Conservation (phyloP, 2,113 vertebrate species). For the Zosterops japonicus region DNA sequence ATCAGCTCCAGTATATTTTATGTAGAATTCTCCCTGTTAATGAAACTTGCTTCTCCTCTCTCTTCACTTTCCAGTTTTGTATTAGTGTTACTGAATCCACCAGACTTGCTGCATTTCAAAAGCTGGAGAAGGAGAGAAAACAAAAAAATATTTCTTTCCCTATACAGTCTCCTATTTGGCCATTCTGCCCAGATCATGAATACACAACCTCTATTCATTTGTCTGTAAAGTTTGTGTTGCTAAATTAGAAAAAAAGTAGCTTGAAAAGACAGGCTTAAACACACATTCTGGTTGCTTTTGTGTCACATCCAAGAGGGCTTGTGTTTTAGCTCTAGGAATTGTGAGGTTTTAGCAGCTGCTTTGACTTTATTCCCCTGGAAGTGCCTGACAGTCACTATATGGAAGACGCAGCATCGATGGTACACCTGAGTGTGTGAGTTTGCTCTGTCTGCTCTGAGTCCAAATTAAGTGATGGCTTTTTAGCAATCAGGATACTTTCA, state of each 20-base stretch:
- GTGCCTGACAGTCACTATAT: not conserved
- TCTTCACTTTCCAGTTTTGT: not conserved
- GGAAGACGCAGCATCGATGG: not conserved
- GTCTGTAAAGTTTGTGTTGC: not conserved
- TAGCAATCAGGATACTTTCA: not conserved
- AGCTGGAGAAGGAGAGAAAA: not conserved
- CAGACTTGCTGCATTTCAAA: not conserved
- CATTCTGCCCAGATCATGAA: not conserved
- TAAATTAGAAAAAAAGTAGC: not conserved
- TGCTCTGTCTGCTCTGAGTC: not conserved
- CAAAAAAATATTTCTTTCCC: not conserved
- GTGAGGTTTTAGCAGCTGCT: not conserved
- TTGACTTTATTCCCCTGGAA: not conserved
- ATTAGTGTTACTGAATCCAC: not conserved
- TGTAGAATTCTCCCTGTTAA: constrained; percentile 23
- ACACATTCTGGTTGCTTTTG: not conserved
- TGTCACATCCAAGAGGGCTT: not conserved
- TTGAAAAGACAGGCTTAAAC: not conserved
- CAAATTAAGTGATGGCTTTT: not conserved
- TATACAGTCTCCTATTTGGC: not conserved
- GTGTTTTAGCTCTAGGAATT: not conserved
- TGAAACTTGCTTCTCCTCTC: constrained; percentile 6
- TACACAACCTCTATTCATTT: not conserved
- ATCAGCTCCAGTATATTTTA: constrained; percentile 40
- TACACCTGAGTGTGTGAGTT: not conserved